Evolutionary conservation across 2,888 invertebrate genomes (phyloP).

Genomic region (Ptychoptera contaminata): DNA sequence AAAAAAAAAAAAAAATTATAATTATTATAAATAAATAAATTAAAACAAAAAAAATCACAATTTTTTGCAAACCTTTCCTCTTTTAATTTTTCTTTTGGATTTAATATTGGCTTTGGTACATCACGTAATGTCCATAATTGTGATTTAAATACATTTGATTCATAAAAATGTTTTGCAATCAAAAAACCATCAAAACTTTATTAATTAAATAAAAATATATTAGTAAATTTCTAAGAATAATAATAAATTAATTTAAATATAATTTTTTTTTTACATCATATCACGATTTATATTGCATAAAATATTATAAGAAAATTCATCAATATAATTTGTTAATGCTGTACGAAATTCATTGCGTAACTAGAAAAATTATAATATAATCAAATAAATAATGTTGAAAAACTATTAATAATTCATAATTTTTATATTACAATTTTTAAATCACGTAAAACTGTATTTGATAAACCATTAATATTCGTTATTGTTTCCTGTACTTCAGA

Average conservation of each 20-base stretch:
- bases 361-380: conserved; percentile 6
- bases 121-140: conserved; percentile 26
- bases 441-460: conserved; percentile 19
- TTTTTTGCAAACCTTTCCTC: neutral
- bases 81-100: conserved; percentile 12
- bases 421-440: conserved; percentile 13
- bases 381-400: too few relatives aligned
- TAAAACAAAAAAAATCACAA: neutral
- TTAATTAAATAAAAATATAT: neutral
- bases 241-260: neutral
- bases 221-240: neutral
- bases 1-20: neutral
- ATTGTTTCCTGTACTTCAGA: conserved; percentile 24
- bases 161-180: conserved; percentile 24
- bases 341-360: conserved; percentile 26
- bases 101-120: conserved; percentile 8
- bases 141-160: conserved; percentile 25
- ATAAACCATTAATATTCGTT: conserved; percentile 13
- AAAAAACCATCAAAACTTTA: neutral
- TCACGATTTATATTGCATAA: conserved; percentile 29
- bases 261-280: conserved; percentile 22
- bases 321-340: conserved; percentile 22
- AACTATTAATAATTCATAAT: too few relatives aligned
- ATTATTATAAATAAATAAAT: neutral
- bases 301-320: conserved; percentile 28